These are phyloP conservation scores for Andrena cerasifolii DNA, from an alignment of 1,140 invertebrate species.

Conservation along the genomic window DNA sequence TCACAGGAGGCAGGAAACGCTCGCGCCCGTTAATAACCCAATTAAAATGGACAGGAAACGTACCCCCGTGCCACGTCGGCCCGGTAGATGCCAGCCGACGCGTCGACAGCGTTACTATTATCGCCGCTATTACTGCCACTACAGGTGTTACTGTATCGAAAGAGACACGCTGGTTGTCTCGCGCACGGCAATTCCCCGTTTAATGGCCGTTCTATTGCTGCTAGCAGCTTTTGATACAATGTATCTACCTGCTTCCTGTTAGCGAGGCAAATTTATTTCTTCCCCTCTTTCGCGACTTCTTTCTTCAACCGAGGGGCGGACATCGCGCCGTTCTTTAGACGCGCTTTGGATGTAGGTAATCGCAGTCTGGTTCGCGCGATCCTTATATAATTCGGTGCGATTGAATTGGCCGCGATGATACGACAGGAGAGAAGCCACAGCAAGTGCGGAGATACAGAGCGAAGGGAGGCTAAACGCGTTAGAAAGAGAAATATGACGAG, in stretches of 20 bases:
- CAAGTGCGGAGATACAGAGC: too few relatives aligned
- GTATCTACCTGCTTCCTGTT: neutral
- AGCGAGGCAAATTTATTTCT: too few relatives aligned
- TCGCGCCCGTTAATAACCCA: slow-evolving; percentile 74
- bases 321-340: too few relatives aligned
- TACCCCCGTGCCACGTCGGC: slow-evolving; percentile 39
- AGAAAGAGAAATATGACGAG: neutral
- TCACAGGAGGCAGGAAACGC: slow-evolving; percentile 73
- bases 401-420: too few relatives aligned
- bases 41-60: slow-evolving; percentile 74
- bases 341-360: too few relatives aligned
- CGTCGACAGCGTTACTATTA: slow-evolving; percentile 46
- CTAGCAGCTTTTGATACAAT: neutral
- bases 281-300: too few relatives aligned
- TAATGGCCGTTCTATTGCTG: neutral
- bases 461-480: too few relatives aligned
- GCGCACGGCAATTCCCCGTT: neutral
- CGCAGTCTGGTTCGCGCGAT: too few relatives aligned
- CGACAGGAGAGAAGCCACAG: too few relatives aligned
- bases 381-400: too few relatives aligned
- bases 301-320: too few relatives aligned
- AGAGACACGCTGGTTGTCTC: neutral
- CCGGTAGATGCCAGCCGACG: slow-evolving; percentile 19
- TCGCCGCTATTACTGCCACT: slow-evolving; percentile 42
- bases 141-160: slow-evolving; percentile 32